A percentile compares a stretch with the other conserved stretches of the same genome.
These are phyloP conservation scores for Sebastes elongatus DNA, from an alignment of 2,797 vertebrate genomes.

Conservation along the genomic window DNA sequence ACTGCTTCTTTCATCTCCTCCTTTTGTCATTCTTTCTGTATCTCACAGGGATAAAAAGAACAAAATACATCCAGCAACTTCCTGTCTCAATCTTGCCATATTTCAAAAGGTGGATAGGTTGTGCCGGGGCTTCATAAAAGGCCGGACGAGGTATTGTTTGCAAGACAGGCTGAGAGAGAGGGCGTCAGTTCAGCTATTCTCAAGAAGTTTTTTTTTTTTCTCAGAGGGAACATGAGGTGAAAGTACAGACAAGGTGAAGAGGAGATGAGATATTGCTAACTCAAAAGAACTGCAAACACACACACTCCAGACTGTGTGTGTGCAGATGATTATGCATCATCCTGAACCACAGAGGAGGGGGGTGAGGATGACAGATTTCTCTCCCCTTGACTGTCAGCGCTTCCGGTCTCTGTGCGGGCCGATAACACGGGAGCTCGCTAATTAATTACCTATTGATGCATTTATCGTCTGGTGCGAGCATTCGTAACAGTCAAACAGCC, in stretches of 20 bases:
- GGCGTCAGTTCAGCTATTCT: neutral
- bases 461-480: slow-evolving; percentile 42
- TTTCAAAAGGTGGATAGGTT: slow-evolving; percentile 19
- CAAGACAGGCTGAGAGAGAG: neutral
- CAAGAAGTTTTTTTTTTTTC: neutral
- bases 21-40: neutral
- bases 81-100: neutral
- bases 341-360: slow-evolving; percentile 29
- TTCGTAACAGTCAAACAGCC: slow-evolving; percentile 34
- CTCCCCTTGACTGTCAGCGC: slow-evolving; percentile 56
- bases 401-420: slow-evolving; percentile 51
- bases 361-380: slow-evolving; percentile 65
- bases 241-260: slow-evolving; percentile 57
- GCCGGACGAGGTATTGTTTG: neutral
- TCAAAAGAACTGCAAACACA: slow-evolving; percentile 19
- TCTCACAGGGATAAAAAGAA: slow-evolving; percentile 19
- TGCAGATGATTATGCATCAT: slow-evolving; percentile 47
- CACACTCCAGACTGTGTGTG: slow-evolving; percentile 1
- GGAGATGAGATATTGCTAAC: slow-evolving; percentile 40
- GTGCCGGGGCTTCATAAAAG: neutral
- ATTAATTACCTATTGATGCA: slow-evolving; percentile 68
- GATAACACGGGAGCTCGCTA: slow-evolving; percentile 65
- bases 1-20: neutral
- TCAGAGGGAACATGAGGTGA: slow-evolving; percentile 22
- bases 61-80: slow-evolving; percentile 9